Evolutionary conservation across 1,140 invertebrate species (phyloP), one percentile per base, ranked within the genome.

Genomic region (Reticulitermes speratus): DNA sequence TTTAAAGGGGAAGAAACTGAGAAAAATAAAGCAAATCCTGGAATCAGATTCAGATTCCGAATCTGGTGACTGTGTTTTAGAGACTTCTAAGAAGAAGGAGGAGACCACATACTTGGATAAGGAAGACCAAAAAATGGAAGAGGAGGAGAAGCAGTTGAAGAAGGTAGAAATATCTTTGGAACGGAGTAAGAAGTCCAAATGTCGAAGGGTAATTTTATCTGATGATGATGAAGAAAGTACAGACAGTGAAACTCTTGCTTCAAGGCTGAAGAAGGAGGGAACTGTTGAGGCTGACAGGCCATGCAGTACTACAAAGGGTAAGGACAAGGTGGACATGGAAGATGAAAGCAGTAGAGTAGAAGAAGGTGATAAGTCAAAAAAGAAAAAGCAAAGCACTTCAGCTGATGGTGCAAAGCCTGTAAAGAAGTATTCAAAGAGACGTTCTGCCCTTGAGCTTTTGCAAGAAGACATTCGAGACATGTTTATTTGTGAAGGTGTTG

Each of bases 401-500:
- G 19, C 6, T 52, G 52, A 32, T 30, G 23, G 9, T 0, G 11
- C 25, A 45, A 84, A 65, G 87, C 82, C 86, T 81, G 69, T 83
- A 87, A 87, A 38, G 21, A 86, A 84, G 81, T 45, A 84, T n/a
- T 87, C 85, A 86, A 88, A 88, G 83, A 87, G 90, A 83, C 89
- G 90, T 87, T 91, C 90, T 87, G 94, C 94, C 88, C 88, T 95
- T 69, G 92, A 94, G 87, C 91, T 92, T 88, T 90, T 95, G 16
- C 94, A 95, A 82, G 93, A 94, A 87, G 94, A 95, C 88, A 93
- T 95, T 69, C 91, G 93, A 87, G 94, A 95, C 87, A 95, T 94
- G 93, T 95, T 95, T 88, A 94, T 94, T 75, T 92, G 92, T 86
- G 92, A 94, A 87, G 94, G 92, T 44, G 92, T 94, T 3, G 89